Evolutionary conservation across 2,113 vertebrate species (phyloP), one percentile per base, ranked within the genome.

Genomic region (Empidonax traillii): DNA sequence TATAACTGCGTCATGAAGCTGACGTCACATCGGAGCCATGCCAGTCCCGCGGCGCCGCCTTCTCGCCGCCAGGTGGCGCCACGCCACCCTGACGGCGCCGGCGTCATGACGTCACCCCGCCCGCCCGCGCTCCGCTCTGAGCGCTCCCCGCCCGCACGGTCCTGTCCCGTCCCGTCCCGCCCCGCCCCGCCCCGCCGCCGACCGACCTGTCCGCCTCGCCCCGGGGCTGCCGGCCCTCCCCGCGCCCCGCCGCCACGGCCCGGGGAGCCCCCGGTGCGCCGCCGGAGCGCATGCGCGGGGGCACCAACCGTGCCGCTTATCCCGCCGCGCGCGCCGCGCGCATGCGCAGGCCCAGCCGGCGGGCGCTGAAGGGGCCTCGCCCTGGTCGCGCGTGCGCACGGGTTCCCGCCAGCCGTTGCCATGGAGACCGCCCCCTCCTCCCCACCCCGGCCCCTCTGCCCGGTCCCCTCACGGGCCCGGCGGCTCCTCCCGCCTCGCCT

Each of bases 1-100:
- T 4, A 0, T 1, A 0, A 0, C 0, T 9, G 19, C 33, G 47
- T 0, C 18, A 51, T 1, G 8, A 0, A 3, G 0, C 3, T 43
- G 51, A 43, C 14, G 51, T 46, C 7, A 51, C 9, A 12, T 18
- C 3, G 0, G 4, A 8, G 7, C 51, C 51, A 28, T 2, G 51
- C 25, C 51, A 52, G 51, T 52, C 14, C 14, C 51, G 51, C 51
- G 25, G 25, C 14, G 6, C n/a, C 68, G 6, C 31, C 37, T 73
- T 31, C 44, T 19, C 19, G 20, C 83, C 94, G 39, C 49, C 65
- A 94, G 93, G 46, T 61, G 93, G 78, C 86, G 81, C 56, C 6
- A 68, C 44, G 11, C 14, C n/a, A 4, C 56, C 16, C 33, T 5
- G 6, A 27, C 24, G 11, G 19, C 31, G 28, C 68, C 53, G 16